Evolutionary conservation across 2,113 vertebrate genomes (phyloP).

Genomic region (Cariama cristata): DNA sequence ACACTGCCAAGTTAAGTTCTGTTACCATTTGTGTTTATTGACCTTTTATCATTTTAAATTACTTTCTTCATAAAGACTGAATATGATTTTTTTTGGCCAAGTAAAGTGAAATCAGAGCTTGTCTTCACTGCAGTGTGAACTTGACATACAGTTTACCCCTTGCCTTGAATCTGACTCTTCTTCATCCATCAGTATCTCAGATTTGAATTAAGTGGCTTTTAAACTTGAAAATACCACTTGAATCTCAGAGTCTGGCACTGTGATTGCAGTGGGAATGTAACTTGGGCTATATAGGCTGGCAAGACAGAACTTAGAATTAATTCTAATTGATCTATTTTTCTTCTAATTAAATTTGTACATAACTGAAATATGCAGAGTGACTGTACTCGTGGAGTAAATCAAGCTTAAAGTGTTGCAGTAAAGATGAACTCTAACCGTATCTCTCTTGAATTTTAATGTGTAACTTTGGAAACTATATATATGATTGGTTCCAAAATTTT

Average conservation of each 20-base stretch:
- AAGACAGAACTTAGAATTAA: background rate
- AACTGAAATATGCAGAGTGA: background rate
- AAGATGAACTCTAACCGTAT: background rate
- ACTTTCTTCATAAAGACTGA: constrained; percentile 17
- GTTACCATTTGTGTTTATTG: constrained; percentile 27
- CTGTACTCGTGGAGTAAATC: background rate
- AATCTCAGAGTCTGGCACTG: background rate
- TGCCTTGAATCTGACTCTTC: background rate
- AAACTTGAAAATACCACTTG: background rate
- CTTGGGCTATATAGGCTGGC: background rate
- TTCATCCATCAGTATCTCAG: background rate
- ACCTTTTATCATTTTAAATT: background rate
- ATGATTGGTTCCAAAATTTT: background rate
- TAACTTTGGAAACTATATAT: background rate
- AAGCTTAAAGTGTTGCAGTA: background rate
- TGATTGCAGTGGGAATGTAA: background rate
- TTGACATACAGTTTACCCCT: background rate
- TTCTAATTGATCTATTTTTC: background rate
- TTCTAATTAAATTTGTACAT: background rate
- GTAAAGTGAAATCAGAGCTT: constrained; percentile 2
- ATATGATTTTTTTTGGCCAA: background rate
- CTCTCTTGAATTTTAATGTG: background rate
- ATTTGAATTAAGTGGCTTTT: background rate
- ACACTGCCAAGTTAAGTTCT: background rate
- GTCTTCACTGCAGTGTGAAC: constrained; percentile 14